Percentiles rank a stretch among this genome's conserved stretches.
These are phyloP conservation scores for Reinhardtius hippoglossoides DNA, from an alignment of 2,113 vertebrate species.

Conservation along the genomic window DNA sequence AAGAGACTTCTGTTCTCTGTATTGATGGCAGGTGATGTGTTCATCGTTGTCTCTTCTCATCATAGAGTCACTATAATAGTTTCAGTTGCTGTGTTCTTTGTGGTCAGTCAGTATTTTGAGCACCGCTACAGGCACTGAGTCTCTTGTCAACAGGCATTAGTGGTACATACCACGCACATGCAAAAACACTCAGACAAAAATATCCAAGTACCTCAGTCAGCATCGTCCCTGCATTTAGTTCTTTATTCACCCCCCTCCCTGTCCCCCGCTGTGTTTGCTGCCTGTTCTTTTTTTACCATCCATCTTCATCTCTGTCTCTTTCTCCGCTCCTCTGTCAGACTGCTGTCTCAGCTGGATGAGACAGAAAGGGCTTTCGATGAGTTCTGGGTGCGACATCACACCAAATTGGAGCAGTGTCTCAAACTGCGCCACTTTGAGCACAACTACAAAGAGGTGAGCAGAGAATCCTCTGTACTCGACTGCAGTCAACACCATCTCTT, in stretches of 20 bases:
- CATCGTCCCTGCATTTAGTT: background rate
- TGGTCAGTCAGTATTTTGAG: slow-evolving; percentile 23
- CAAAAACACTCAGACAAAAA: slow-evolving; percentile 13
- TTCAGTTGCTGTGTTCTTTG: background rate
- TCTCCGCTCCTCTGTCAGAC: slow-evolving; percentile 73
- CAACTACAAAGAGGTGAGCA: slow-evolving; percentile 92
- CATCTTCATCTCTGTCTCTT: background rate
- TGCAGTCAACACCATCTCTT: background rate
- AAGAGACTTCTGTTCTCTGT: background rate
- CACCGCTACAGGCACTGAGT: slow-evolving; percentile 20
- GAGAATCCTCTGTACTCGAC: background rate
- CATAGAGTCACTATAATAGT: background rate
- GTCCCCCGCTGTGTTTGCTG: background rate
- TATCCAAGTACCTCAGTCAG: slow-evolving; percentile 15
- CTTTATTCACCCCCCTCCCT: background rate
- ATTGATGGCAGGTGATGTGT: background rate
- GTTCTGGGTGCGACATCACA: slow-evolving; percentile 95
- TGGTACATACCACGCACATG: slow-evolving; percentile 10
- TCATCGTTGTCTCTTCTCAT: background rate
- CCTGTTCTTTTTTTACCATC: background rate
- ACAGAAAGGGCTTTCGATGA: slow-evolving; percentile 94
- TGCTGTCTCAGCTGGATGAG: slow-evolving; percentile 92
- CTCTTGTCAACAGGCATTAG: slow-evolving; percentile 9
- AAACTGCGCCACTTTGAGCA: slow-evolving; percentile 93
- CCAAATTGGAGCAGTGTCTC: slow-evolving; percentile 94